Percentiles rank a stretch among this genome's conserved stretches.
These are phyloP conservation scores for Drosophila stalkeri DNA, from an alignment of 2,888 invertebrate species.

Conservation along the genomic window DNA sequence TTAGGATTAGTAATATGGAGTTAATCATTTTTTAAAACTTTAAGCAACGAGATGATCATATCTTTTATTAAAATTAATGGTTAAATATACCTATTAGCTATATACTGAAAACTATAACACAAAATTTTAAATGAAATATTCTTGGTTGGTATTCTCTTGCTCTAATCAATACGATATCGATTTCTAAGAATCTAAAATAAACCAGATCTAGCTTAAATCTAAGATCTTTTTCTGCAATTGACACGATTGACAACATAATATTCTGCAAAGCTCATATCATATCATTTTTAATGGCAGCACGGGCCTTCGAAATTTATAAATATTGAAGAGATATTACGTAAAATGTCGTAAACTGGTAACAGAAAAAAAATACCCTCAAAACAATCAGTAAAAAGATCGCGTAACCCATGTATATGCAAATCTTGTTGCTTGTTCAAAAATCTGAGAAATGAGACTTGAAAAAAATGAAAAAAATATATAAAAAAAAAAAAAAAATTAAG, in stretches of 20 bases:
- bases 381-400: slow-evolving; percentile 5
- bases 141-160: not conserved
- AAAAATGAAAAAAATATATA: not conserved
- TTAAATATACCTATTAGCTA: too few species aligned
- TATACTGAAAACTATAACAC: not conserved
- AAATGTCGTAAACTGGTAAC: not conserved
- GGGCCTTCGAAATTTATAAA: slow-evolving; percentile 2
- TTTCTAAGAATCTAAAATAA: not conserved
- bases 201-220: not conserved
- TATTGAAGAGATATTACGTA: slow-evolving; percentile 11
- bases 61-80: too few species aligned
- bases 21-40: not conserved
- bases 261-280: not conserved
- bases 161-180: not conserved
- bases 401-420: slow-evolving; percentile 7
- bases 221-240: too few species aligned
- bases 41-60: not conserved
- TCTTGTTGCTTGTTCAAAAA: not conserved
- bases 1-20: not conserved
- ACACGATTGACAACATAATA: not conserved
- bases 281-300: not conserved
- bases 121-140: not conserved
- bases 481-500: not conserved
- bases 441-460: slow-evolving; percentile 4
- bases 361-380: not conserved